Conservation (phyloP, 2,888 invertebrate species). For the Meiosimyza decipiens region DNA sequence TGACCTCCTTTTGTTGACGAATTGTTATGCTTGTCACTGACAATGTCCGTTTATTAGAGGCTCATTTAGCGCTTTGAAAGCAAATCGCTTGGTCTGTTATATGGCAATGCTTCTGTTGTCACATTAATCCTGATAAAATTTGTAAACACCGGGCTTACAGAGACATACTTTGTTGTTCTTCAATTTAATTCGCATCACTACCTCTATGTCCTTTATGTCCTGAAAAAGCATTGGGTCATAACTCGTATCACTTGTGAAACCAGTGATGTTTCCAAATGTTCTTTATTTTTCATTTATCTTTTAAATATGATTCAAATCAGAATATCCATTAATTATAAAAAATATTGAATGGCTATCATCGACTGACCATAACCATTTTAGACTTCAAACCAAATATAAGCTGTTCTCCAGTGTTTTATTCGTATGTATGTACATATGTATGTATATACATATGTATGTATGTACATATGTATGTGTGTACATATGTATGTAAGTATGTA, state of each 20-base stretch:
- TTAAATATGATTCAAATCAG: not conserved
- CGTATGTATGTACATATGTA: no score
- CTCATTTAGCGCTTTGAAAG: not conserved
- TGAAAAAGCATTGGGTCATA: no score
- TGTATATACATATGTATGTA: no score
- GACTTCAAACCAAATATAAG: no score
- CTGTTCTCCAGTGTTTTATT: no score
- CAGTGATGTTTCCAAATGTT: not conserved
- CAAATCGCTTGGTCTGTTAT: not conserved
- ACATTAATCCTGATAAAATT: not conserved
- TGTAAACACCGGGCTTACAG: not conserved
- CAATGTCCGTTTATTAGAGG: conserved; percentile 7
- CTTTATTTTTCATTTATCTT: not conserved
- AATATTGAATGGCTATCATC: no score
- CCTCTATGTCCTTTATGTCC: no score
- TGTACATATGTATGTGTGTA: no score
- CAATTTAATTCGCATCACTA: conserved; percentile 14
- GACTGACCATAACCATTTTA: no score
- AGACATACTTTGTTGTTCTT: conserved; percentile 2
- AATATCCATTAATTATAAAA: no score
- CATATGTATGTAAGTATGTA: no score
- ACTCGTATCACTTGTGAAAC: not conserved
- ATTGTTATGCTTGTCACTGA: conserved; percentile 29
- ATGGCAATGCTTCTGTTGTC: not conserved
- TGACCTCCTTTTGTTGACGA: conserved; percentile 34